A percentile compares a stretch with the other conserved stretches of the same genome.
phyloP scores from a whole-genome alignment of 2,113 vertebrate species.

The Todiramphus saurophagus region DNA sequence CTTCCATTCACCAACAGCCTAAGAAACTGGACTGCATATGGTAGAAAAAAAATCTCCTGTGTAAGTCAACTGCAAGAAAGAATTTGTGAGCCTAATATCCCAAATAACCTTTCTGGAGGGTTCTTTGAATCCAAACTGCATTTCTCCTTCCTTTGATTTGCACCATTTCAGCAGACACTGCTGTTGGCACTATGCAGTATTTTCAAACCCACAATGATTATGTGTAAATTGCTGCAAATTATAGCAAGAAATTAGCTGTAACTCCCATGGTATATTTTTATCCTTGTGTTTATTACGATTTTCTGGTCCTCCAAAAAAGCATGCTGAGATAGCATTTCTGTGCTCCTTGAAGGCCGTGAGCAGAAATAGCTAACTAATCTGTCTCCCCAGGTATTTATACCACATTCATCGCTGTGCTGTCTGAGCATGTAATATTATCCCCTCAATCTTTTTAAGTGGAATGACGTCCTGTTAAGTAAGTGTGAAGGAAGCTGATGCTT shows the following conservation, averaged over 20 bases:
- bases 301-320: conserved; percentile 36
- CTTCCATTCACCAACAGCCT: neutral
- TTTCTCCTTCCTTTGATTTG: conserved; percentile 1
- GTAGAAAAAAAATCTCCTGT: neutral
- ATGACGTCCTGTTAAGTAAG: neutral
- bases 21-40: neutral
- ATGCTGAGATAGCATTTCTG: conserved; percentile 44
- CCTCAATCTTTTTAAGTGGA: conserved; percentile 10
- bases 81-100: neutral
- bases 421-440: conserved; percentile 5
- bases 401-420: neutral
- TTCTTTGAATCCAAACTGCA: neutral
- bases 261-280: conserved; percentile 40
- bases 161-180: neutral
- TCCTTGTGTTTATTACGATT: conserved; percentile 32
- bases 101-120: neutral
- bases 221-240: conserved; percentile 54
- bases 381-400: conserved; percentile 53
- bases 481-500: conserved; percentile 15
- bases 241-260: conserved; percentile 52
- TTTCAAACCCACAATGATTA: conserved; percentile 37
- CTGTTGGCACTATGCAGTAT: neutral
- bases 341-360: conserved; percentile 31
- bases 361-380: conserved; percentile 53
- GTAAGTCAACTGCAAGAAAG: neutral